Percentiles rank a stretch among this genome's conserved stretches.
Evolutionary conservation across 2,113 vertebrate species (phyloP).

Genomic region (Limnothrissa miodon): DNA sequence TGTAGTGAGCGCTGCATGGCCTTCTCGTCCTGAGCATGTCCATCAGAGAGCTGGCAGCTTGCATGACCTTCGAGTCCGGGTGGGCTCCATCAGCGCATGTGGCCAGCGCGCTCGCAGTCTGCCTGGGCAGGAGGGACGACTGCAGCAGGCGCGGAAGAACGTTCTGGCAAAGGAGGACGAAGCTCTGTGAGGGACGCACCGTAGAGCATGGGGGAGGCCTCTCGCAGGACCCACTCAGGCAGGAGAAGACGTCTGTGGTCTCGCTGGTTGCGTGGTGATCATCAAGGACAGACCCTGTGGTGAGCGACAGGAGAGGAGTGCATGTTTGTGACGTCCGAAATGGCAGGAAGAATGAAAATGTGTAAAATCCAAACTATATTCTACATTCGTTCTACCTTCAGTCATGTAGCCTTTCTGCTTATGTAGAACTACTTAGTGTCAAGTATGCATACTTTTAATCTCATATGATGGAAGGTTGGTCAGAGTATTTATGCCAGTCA

Average conservation of each 20-base stretch:
- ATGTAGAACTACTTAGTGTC: too few relatives aligned
- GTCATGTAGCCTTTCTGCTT: background rate
- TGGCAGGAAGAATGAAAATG: too few relatives aligned
- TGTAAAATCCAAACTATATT: too few relatives aligned
- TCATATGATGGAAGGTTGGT: too few relatives aligned
- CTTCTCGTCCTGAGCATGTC: slow-evolving; percentile 68
- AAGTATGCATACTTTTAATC: too few relatives aligned
- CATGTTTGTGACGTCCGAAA: too few relatives aligned
- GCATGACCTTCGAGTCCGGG: slow-evolving; percentile 15
- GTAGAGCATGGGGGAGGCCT: slow-evolving; percentile 64
- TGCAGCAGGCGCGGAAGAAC: slow-evolving; percentile 71
- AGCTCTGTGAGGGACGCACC: slow-evolving; percentile 68
- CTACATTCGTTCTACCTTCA: too few relatives aligned
- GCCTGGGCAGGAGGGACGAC: slow-evolving; percentile 31
- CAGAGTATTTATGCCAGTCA: too few relatives aligned
- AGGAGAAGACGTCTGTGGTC: slow-evolving; percentile 76
- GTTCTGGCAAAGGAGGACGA: slow-evolving; percentile 70
- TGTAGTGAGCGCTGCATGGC: slow-evolving; percentile 71
- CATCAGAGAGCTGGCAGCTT: slow-evolving; percentile 56
- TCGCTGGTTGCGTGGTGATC: slow-evolving; percentile 39
- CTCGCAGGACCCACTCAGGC: slow-evolving; percentile 69
- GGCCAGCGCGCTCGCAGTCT: slow-evolving; percentile 58
- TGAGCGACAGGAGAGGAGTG: slow-evolving; percentile 1
- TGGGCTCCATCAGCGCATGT: slow-evolving; percentile 49
- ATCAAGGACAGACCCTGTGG: slow-evolving; percentile 58